Conservation (phyloP, 1,140 invertebrate genomes). For the Drosophila athabasca region DNA sequence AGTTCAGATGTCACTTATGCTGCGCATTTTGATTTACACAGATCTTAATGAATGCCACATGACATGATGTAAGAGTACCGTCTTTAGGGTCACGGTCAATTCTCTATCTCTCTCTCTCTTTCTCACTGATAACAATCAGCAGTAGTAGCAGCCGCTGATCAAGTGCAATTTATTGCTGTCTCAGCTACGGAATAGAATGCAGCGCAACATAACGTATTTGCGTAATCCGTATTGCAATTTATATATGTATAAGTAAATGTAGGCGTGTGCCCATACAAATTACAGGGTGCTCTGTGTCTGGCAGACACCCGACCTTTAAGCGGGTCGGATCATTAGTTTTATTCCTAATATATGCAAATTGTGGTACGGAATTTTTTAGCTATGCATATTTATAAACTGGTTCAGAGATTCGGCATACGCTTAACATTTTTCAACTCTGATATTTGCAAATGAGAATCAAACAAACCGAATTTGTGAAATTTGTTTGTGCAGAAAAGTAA, state of each 20-base stretch:
- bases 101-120: not conserved
- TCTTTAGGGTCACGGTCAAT: conserved; percentile 31
- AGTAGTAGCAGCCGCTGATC: conserved; percentile 9
- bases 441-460: conserved; percentile 61
- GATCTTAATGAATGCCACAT: conserved; percentile 21
- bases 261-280: not conserved
- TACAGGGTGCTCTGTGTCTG: conserved; percentile 28
- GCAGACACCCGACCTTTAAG: not conserved
- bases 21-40: conserved; percentile 43
- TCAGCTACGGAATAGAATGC: conserved; percentile 26
- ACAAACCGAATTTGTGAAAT: conserved; percentile 21
- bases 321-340: conserved; percentile 28
- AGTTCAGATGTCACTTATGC: conserved; percentile 54
- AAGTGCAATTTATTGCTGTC: conserved; percentile 57
- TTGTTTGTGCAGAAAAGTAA: conserved; percentile 9
- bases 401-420: conserved; percentile 21
- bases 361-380: conserved; percentile 27
- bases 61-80: conserved; percentile 14
- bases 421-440: conserved; percentile 71
- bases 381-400: conserved; percentile 59
- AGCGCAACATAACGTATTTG: conserved; percentile 53
- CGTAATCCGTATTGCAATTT: conserved; percentile 49
- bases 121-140: conserved; percentile 30
- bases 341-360: conserved; percentile 44
- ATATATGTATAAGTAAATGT: too few relatives aligned